Evolutionary conservation across 2,113 vertebrate genomes (phyloP).

Genomic region (Gallinago jamesoni): DNA sequence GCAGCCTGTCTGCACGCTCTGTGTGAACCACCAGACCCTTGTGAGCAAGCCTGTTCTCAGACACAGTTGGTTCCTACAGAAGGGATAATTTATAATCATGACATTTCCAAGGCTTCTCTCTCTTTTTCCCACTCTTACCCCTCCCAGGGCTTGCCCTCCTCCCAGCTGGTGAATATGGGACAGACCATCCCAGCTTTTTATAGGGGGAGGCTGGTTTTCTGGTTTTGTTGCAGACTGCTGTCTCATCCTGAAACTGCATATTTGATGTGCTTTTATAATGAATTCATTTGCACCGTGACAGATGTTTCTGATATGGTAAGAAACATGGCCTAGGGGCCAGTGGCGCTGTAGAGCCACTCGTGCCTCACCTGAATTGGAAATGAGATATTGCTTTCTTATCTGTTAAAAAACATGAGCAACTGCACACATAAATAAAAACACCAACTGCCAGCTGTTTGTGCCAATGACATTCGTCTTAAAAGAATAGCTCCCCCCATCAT

Average conservation of each 20-base stretch:
- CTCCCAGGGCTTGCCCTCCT: background rate
- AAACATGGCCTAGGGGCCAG: background rate
- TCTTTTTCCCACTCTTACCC: background rate
- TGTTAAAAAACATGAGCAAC: slow-evolving; percentile 33
- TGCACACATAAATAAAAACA: slow-evolving; percentile 49
- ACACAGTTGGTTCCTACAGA: background rate
- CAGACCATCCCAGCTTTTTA: background rate
- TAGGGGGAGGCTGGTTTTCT: background rate
- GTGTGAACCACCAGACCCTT: rapidly evolving
- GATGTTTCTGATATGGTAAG: slow-evolving; percentile 43
- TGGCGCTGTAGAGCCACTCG: background rate
- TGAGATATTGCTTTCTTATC: slow-evolving; percentile 44
- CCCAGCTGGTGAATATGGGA: background rate
- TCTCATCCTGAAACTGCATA: slow-evolving; percentile 4
- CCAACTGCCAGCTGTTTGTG: slow-evolving; percentile 59
- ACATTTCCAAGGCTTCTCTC: background rate
- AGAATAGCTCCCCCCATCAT: slow-evolving; percentile 3
- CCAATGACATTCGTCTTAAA: slow-evolving; percentile 37
- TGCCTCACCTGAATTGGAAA: slow-evolving; percentile 45
- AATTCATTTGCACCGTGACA: background rate
- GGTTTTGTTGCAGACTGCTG: background rate
- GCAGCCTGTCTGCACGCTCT: background rate
- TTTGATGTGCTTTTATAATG: slow-evolving; percentile 10
- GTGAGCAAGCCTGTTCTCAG: background rate
- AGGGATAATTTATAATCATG: background rate